Evolutionary conservation across 2,113 vertebrate species (phyloP).

Genomic region (Vireo altiloquus): DNA sequence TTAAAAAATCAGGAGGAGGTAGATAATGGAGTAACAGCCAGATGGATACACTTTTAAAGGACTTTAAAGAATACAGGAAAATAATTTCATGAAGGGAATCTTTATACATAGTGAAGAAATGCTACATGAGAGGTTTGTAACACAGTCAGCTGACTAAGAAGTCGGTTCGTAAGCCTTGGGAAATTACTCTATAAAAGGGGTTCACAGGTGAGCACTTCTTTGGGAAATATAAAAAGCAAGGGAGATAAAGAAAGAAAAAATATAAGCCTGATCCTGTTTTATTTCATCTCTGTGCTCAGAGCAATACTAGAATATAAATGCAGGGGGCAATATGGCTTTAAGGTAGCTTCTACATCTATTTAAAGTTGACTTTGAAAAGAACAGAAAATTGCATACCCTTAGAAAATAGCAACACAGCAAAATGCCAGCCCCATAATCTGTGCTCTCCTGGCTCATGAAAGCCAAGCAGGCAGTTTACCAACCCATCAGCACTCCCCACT

Average conservation of each 20-base stretch:
- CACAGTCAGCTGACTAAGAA: background rate
- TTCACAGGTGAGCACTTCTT: background rate
- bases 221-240: background rate
- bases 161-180: background rate
- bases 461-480: background rate
- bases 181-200: background rate
- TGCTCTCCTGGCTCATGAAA: background rate
- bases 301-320: conserved; percentile 26
- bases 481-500: background rate
- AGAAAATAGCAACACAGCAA: background rate
- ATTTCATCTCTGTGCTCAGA: background rate
- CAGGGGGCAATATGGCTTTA: conserved; percentile 52
- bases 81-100: background rate
- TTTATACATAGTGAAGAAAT: background rate
- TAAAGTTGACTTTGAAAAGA: background rate
- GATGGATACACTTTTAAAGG: background rate
- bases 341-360: background rate
- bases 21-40: background rate
- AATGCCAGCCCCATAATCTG: background rate
- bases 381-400: background rate
- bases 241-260: background rate
- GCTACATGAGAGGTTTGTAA: background rate
- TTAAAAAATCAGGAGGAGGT: background rate
- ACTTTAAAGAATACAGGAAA: background rate
- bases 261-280: background rate